These are phyloP conservation scores for Tokudaia muenninki DNA, from an alignment of 2,797 vertebrate species.

Conservation along the genomic window DNA sequence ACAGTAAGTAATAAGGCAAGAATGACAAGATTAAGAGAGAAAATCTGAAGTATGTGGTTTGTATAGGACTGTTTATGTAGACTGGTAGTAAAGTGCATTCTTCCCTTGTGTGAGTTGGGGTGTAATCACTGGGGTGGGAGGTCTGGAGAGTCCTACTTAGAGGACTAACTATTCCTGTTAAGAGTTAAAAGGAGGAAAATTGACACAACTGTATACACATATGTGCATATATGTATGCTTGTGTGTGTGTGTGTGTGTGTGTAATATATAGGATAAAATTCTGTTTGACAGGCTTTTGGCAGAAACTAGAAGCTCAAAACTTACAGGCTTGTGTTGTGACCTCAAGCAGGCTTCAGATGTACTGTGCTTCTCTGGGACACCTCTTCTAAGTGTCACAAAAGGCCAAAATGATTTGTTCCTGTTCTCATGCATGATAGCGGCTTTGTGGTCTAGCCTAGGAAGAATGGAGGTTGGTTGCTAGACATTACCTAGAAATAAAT, in stretches of 20 bases:
- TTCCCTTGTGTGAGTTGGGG: background rate
- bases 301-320: background rate
- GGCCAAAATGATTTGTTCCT: background rate
- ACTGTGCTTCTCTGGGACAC: background rate
- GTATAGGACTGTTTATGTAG: background rate
- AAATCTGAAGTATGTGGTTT: background rate
- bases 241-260: too few relatives aligned
- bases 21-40: background rate
- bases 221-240: too few relatives aligned
- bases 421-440: background rate
- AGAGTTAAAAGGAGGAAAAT: background rate
- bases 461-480: background rate
- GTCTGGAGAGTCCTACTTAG: background rate
- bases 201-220: background rate
- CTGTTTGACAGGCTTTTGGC: background rate
- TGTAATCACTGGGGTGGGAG: too few relatives aligned
- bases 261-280: background rate
- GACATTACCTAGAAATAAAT: background rate
- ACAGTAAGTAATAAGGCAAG: background rate
- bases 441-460: background rate
- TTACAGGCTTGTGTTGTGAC: background rate
- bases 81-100: background rate
- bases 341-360: background rate
- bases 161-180: background rate
- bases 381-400: background rate